A percentile compares a stretch with the other conserved stretches of the same genome.
Conservation (phyloP, 2,113 vertebrate genomes). For the Apteryx mantelli region DNA sequence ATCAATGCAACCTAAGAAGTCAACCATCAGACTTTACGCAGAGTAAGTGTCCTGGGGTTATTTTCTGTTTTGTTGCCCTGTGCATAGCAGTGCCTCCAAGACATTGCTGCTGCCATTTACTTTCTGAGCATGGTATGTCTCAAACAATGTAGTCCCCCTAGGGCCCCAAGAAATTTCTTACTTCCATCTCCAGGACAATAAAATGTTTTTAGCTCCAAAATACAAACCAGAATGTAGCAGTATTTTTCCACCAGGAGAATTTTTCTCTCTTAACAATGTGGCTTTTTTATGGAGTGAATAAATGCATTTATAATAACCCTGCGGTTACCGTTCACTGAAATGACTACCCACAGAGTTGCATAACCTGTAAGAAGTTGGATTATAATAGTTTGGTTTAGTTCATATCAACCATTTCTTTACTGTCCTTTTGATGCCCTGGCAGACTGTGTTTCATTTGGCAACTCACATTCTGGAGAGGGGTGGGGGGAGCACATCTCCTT, state of each 20-base stretch:
- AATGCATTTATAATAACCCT: slow-evolving; percentile 65
- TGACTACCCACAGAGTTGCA: slow-evolving; percentile 21
- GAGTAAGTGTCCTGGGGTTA: neutral
- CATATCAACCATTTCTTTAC: neutral
- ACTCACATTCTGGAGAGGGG: neutral
- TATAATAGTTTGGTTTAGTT: neutral
- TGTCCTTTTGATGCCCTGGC: neutral
- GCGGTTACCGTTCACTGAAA: neutral
- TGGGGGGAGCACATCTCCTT: neutral
- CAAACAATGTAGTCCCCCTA: neutral
- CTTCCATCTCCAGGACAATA: slow-evolving; percentile 52
- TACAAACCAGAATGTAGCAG: slow-evolving; percentile 12
- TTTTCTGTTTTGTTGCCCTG: slow-evolving; percentile 11
- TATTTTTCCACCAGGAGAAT: slow-evolving; percentile 59
- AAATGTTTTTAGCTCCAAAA: slow-evolving; percentile 21
- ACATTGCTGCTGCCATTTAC: neutral
- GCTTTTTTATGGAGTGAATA: slow-evolving; percentile 51
- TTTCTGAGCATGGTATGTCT: slow-evolving; percentile 49
- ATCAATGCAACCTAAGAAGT: neutral
- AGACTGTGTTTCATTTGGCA: slow-evolving; percentile 13
- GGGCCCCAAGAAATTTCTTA: slow-evolving; percentile 27
- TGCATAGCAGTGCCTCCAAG: neutral
- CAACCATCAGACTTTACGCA: neutral
- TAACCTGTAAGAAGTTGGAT: slow-evolving; percentile 28
- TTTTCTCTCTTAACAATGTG: slow-evolving; percentile 21